Evolutionary conservation across 2,113 vertebrate genomes (phyloP).

Genomic region (Saguinus imperator): DNA sequence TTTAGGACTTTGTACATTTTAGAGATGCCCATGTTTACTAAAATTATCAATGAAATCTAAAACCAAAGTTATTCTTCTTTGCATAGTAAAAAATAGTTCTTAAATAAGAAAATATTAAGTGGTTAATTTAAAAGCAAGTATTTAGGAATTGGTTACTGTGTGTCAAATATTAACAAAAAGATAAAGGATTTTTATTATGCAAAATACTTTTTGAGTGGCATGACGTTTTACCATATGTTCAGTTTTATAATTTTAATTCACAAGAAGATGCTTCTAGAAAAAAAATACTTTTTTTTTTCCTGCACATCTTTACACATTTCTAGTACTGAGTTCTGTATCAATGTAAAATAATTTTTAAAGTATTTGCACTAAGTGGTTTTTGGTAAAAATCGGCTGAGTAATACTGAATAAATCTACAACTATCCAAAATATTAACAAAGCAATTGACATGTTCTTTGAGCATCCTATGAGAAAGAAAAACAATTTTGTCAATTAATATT

Average conservation of each 20-base stretch:
- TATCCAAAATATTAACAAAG: slow-evolving; percentile 14
- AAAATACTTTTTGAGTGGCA: slow-evolving; percentile 71
- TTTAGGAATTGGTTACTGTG: slow-evolving; percentile 51
- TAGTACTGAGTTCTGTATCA: slow-evolving; percentile 58
- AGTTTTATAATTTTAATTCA: slow-evolving; percentile 75
- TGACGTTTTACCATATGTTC: slow-evolving; percentile 77
- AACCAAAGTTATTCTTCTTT: slow-evolving; percentile 42
- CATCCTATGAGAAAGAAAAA: background rate
- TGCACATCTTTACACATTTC: slow-evolving; percentile 68
- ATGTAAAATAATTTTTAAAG: slow-evolving; percentile 47
- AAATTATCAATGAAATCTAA: slow-evolving; percentile 61
- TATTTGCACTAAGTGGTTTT: slow-evolving; percentile 18
- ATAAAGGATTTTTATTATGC: slow-evolving; percentile 71
- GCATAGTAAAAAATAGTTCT: slow-evolving; percentile 2
- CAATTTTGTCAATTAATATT: background rate
- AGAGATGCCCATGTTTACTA: slow-evolving; percentile 36
- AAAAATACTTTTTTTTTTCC: slow-evolving; percentile 53
- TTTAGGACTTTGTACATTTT: slow-evolving; percentile 25
- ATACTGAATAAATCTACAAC: background rate
- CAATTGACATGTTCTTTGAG: background rate
- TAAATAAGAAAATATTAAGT: slow-evolving; percentile 47
- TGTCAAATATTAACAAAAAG: slow-evolving; percentile 66
- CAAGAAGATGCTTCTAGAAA: slow-evolving; percentile 71
- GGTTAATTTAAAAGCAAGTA: slow-evolving; percentile 56
- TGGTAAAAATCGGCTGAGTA: slow-evolving; percentile 24